Percentiles rank a stretch among this genome's conserved stretches.
Evolutionary conservation across 2,113 vertebrate genomes (phyloP).

Genomic region (Natator depressus): DNA sequence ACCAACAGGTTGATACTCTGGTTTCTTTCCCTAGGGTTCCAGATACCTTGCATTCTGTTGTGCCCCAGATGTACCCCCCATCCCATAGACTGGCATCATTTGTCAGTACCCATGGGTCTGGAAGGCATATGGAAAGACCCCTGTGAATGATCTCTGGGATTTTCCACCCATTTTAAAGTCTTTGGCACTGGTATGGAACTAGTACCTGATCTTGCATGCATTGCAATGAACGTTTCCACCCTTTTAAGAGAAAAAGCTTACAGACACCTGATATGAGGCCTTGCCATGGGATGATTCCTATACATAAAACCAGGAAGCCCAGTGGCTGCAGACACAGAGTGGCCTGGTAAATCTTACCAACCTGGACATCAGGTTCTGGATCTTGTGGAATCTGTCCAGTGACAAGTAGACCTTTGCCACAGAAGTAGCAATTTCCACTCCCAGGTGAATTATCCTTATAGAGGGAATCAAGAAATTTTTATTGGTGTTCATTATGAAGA

Average conservation of each 20-base stretch:
- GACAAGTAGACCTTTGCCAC: neutral
- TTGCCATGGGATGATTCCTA: neutral
- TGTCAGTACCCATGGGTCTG: neutral
- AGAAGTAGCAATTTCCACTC: neutral
- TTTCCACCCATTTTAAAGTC: neutral
- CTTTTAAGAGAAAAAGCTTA: neutral
- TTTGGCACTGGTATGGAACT: too few species aligned
- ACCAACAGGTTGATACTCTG: too few species aligned
- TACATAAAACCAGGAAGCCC: neutral
- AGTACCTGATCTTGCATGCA: neutral
- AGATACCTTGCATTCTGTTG: neutral
- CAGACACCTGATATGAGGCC: neutral
- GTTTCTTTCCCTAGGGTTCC: neutral
- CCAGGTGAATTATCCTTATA: neutral
- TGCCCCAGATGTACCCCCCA: neutral
- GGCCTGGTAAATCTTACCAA: neutral
- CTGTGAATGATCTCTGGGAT: neutral
- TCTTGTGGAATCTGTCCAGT: neutral
- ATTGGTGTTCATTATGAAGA: neutral
- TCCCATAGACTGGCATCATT: neutral
- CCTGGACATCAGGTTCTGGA: neutral
- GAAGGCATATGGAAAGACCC: neutral
- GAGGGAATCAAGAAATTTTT: neutral
- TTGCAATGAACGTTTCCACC: neutral
- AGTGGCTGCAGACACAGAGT: neutral